Conservation (phyloP, 2,888 invertebrate species). For the Chymomyza caudatula region DNA sequence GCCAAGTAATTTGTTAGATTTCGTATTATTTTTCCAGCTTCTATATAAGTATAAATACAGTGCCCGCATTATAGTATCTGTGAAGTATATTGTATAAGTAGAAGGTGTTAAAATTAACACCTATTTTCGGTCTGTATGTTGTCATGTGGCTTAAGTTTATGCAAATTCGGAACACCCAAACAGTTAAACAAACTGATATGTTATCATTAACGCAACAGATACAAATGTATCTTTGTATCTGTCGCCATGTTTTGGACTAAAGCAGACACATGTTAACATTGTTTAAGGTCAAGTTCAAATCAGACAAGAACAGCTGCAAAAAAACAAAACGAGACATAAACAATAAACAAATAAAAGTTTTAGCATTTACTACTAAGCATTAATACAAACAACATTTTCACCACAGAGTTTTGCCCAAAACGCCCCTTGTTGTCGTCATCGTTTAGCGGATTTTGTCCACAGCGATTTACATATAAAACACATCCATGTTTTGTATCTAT, state of each 20-base stretch:
- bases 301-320: not conserved
- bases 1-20: not conserved
- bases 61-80: not conserved
- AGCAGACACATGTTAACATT: not conserved
- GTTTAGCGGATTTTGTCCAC: conserved; percentile 2
- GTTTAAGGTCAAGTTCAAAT: conserved; percentile 4
- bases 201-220: not conserved
- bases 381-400: not conserved
- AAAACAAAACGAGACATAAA: not conserved
- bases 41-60: not conserved
- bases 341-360: conserved; percentile 8
- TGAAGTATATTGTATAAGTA: not conserved
- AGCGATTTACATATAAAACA: not conserved
- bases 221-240: not conserved
- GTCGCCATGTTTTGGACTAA: not conserved
- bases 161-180: conserved; percentile 1
- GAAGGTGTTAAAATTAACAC: conserved; percentile 1
- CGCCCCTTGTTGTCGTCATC: not conserved
- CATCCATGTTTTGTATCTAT: not conserved
- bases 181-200: not conserved
- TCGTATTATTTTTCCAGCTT: not conserved
- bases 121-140: not conserved
- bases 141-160: not conserved
- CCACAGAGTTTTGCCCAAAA: not conserved
- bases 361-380: not conserved